phyloP scores from a whole-genome alignment of 2,797 vertebrate species.

The Pseudochromis fuscus region DNA sequence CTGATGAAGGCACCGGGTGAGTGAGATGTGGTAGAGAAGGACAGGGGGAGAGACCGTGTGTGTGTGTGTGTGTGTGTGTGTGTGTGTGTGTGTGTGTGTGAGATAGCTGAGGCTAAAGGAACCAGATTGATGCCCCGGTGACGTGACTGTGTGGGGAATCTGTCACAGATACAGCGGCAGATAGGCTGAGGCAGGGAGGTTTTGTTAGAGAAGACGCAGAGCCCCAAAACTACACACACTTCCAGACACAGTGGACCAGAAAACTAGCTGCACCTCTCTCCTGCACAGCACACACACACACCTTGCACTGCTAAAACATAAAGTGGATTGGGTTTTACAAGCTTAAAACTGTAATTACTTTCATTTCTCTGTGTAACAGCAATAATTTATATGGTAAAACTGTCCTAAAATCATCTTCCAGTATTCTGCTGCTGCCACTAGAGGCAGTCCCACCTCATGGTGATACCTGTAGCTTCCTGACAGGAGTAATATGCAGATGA shows the following conservation, averaged over 20 bases:
- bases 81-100: not conserved
- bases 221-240: slow-evolving; percentile 19
- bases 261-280: slow-evolving; percentile 9
- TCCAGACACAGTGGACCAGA: slow-evolving; percentile 17
- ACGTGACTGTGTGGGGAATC: slow-evolving; percentile 27
- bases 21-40: slow-evolving; percentile 22
- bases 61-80: slow-evolving; percentile 1
- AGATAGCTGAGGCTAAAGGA: slow-evolving; percentile 44
- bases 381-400: not conserved
- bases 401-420: not conserved
- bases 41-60: not conserved
- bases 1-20: slow-evolving; percentile 3
- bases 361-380: not conserved
- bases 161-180: slow-evolving; percentile 44
- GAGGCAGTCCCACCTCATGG: slow-evolving; percentile 9
- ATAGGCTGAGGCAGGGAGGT: slow-evolving; percentile 13
- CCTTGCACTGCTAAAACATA: not conserved
- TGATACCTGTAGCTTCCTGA: slow-evolving; percentile 1
- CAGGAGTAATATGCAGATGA: not conserved
- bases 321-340: not conserved
- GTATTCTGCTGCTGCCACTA: not conserved
- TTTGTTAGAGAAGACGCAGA: slow-evolving; percentile 22
- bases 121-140: slow-evolving; percentile 10
- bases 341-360: not conserved
- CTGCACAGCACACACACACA: not conserved